Conservation (phyloP, 2,888 invertebrate genomes). For the Agrochola macilenta region DNA sequence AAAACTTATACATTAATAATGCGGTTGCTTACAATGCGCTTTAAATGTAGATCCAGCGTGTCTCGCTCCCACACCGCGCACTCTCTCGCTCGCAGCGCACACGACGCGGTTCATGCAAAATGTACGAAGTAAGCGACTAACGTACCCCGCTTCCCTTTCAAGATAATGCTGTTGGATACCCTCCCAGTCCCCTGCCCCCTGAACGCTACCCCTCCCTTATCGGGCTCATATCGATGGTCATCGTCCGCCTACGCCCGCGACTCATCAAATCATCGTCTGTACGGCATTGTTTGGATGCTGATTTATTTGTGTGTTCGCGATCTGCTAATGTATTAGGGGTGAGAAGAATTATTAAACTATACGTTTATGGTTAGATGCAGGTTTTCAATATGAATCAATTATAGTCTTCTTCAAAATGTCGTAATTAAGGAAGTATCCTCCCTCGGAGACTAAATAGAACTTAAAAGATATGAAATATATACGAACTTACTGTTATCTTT, state of each 20-base stretch:
- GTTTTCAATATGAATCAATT: not conserved
- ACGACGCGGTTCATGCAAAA: conserved; percentile 86
- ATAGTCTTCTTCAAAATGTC: not conserved
- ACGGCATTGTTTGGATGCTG: conserved; percentile 56
- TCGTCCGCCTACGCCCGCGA: conserved; percentile 60
- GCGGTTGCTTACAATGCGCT: conserved; percentile 90
- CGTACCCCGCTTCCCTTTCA: conserved; percentile 81
- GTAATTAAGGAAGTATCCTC: not conserved
- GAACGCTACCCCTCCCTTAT: conserved; percentile 68
- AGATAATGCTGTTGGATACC: conserved; percentile 81
- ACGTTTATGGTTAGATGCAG: not conserved
- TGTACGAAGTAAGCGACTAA: conserved; percentile 84
- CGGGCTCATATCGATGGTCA: conserved; percentile 75
- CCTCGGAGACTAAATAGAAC: conserved; percentile 21
- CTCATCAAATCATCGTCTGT: conserved; percentile 71
- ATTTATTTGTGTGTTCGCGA: conserved; percentile 30
- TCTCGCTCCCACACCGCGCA: conserved; percentile 74
- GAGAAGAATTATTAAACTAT: not conserved
- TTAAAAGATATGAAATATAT: conserved; percentile 53
- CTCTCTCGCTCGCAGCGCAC: conserved; percentile 79
- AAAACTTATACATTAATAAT: conserved; percentile 90
- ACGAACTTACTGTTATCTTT: conserved; percentile 45
- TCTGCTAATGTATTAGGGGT: conserved; percentile 16
- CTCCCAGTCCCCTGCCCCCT: conserved; percentile 62
- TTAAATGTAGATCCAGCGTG: conserved; percentile 89